phyloP scores from a whole-genome alignment of 2,797 vertebrate genomes.

The Muscicapa striata region DNA sequence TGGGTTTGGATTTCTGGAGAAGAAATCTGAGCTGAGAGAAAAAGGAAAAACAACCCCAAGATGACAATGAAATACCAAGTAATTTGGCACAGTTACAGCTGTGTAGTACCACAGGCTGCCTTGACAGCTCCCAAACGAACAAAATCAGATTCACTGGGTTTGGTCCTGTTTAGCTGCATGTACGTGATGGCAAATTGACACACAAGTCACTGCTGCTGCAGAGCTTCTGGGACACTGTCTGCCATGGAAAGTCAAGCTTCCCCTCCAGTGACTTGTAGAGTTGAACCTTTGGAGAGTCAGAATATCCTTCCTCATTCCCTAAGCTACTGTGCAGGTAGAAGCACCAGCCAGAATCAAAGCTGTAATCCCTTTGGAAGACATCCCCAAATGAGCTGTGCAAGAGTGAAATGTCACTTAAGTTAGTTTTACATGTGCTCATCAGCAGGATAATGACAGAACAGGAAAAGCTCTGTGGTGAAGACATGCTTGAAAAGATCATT shows the following conservation, averaged over 20 bases:
- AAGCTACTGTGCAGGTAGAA: neutral
- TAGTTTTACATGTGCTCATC: neutral
- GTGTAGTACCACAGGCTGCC: neutral
- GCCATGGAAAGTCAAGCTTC: neutral
- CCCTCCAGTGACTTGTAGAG: neutral
- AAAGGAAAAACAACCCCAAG: neutral
- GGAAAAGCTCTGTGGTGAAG: neutral
- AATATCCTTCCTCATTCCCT: neutral
- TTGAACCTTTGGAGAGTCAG: neutral
- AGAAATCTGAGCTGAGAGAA: neutral
- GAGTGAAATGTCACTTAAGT: neutral
- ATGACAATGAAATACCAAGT: neutral
- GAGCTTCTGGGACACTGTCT: neutral
- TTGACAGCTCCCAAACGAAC: neutral
- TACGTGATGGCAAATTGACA: fast-evolving
- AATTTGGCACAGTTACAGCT: fast-evolving
- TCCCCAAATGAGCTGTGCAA: neutral
- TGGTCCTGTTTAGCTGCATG: neutral
- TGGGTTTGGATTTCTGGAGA: neutral
- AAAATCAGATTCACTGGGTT: neutral
- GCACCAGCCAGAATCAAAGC: neutral
- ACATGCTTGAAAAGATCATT: neutral
- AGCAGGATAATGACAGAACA: neutral
- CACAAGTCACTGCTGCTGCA: neutral
- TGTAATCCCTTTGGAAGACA: neutral